Conservation (phyloP, 2,113 vertebrate genomes). For the Mustela nigripes region DNA sequence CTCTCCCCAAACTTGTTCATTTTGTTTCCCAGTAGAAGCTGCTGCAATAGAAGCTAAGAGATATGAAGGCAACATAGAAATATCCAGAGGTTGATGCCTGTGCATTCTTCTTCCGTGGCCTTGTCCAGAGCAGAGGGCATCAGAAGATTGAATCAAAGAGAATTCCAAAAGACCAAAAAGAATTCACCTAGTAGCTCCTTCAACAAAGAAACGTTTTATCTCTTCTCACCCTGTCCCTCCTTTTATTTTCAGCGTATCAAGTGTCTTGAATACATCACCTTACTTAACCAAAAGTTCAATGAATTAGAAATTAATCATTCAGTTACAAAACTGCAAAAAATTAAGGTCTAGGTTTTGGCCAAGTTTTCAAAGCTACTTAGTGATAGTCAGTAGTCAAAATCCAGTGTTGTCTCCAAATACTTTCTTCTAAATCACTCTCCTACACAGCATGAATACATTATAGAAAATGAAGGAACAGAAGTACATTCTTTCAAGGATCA, state of each 20-base stretch:
- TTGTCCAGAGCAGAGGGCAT: neutral
- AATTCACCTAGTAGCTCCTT: neutral
- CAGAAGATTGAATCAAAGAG: neutral
- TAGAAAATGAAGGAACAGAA: neutral
- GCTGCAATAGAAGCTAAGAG: neutral
- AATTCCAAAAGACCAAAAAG: neutral
- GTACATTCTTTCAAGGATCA: neutral
- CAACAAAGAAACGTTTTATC: neutral
- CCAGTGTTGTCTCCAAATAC: neutral
- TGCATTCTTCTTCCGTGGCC: neutral
- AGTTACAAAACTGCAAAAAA: neutral
- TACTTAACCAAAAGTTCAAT: neutral
- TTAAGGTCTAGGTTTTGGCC: neutral
- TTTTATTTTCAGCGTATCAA: neutral
- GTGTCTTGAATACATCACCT: neutral
- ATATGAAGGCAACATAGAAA: neutral
- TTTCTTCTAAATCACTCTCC: neutral
- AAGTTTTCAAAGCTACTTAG: neutral
- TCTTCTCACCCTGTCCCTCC: neutral
- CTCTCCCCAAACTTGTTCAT: neutral
- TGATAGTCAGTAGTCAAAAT: neutral
- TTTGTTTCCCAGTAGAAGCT: slow-evolving; percentile 30
- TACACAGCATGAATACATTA: neutral
- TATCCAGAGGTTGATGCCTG: neutral
- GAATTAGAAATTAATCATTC: neutral